Percentiles rank a stretch among this genome's conserved stretches.
Evolutionary conservation across 2,888 invertebrate genomes (phyloP).

Genomic region (Ephialtes manifestator): DNA sequence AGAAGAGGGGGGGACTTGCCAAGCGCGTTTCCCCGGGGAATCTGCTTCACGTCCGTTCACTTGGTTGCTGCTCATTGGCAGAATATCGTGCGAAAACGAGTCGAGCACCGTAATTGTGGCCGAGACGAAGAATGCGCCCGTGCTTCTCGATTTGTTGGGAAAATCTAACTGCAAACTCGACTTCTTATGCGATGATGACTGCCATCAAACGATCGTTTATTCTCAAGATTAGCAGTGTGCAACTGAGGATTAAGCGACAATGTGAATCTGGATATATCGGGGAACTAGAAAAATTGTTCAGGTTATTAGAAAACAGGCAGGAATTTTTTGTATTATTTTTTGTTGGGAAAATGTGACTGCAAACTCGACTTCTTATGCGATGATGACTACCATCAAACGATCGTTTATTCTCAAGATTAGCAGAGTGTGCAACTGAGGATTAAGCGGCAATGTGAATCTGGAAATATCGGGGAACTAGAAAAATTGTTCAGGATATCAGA

Average conservation of each 20-base stretch:
- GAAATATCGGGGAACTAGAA: background rate
- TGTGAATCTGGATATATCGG: background rate
- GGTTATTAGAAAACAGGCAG: background rate
- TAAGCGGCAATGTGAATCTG: background rate
- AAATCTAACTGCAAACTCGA: constrained; percentile 51
- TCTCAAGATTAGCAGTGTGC: constrained; percentile 50
- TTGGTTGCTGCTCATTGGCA: constrained; percentile 45
- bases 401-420: constrained; percentile 58
- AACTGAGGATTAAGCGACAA: background rate
- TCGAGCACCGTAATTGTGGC: constrained; percentile 52
- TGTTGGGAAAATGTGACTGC: constrained; percentile 50
- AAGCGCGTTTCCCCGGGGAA: constrained; percentile 60
- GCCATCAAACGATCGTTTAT: constrained; percentile 59
- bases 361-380: constrained; percentile 54
- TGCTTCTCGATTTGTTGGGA: constrained; percentile 46
- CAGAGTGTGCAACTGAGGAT: constrained; percentile 29
- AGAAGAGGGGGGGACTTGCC: constrained; percentile 31
- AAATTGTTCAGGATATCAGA: too few species aligned
- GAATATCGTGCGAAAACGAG: constrained; percentile 60
- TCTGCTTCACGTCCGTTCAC: constrained; percentile 40
- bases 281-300: background rate
- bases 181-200: constrained; percentile 49
- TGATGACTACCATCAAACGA: constrained; percentile 42
- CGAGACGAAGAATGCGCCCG: constrained; percentile 20
- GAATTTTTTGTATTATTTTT: background rate